Percentiles rank a stretch among this genome's conserved stretches.
Conservation (phyloP, 2,888 invertebrate species). For the Oscheius myriophilus region DNA sequence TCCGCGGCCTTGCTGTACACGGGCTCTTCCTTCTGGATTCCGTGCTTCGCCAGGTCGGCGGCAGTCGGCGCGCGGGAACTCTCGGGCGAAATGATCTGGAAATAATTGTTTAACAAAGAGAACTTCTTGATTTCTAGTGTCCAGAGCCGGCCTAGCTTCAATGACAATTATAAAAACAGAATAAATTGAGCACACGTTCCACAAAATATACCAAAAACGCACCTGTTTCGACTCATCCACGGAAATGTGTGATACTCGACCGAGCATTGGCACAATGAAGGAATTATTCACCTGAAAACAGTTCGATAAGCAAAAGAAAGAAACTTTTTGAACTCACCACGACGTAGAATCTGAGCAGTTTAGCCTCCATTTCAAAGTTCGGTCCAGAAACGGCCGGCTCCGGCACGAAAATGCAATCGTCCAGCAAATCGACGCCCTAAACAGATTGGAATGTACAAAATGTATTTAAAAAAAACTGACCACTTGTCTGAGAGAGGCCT, state of each 20-base stretch:
- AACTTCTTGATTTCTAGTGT: too few species aligned
- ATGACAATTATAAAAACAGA: too few species aligned
- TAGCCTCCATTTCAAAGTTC: constrained; percentile 81
- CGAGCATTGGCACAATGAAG: constrained; percentile 67
- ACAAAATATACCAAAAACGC: background rate
- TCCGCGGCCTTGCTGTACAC: constrained; percentile 52
- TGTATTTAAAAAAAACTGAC: constrained; percentile 22
- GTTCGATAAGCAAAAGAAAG: too few species aligned
- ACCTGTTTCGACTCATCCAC: constrained; percentile 64
- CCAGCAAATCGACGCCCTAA: constrained; percentile 77
- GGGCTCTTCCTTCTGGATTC: constrained; percentile 56
- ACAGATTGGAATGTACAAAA: constrained; percentile 14
- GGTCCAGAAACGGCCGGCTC: constrained; percentile 82
- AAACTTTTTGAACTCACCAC: constrained; percentile 39
- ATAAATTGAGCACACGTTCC: too few species aligned
- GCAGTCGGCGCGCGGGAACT: constrained; percentile 38
- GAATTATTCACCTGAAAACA: constrained; percentile 47
- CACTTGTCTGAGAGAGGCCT: constrained; percentile 58
- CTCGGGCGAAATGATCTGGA: constrained; percentile 53
- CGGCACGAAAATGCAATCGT: constrained; percentile 82
- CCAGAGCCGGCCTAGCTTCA: too few species aligned
- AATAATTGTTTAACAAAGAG: background rate
- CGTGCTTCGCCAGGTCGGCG: constrained; percentile 55
- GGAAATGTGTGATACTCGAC: constrained; percentile 65
- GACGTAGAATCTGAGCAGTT: constrained; percentile 72